Evolutionary conservation across 2,113 vertebrate species (phyloP), one percentile per base, ranked within the genome.

Genomic region (Jaculus jaculus): DNA sequence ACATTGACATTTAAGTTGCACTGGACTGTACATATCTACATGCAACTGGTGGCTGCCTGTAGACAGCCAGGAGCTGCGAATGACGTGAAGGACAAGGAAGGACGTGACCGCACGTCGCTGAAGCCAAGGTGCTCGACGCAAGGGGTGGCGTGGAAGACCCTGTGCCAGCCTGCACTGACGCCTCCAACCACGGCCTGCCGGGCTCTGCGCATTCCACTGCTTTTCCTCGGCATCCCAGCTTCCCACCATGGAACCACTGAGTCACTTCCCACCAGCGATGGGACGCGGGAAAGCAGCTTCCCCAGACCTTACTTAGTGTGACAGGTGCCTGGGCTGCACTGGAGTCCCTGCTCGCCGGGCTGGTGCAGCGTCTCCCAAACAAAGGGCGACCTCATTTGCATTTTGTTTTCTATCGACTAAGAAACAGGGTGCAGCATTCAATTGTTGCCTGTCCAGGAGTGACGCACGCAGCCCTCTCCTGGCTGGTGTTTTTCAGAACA

Each of bases 401-500:
- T 61, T 42, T 96, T 90, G 74, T 83, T 94, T 75, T 77, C 71
- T 82, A 30, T 80, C 39, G 28, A 68, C 79, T 87, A n/a, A 79
- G 92, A 94, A 96, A 87, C 94, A 84, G 9, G 97, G 92, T 93
- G 87, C 74, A 26, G 39, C 1, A 17, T 69, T 75, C 51, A 17
- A 37, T 66, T 4, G 90, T 75, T 75, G 74, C 91, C 79, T 34
- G 73, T 78, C 95, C 90, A 71, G 66, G 88, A 97, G 80, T 61
- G 95, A 91, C 73, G 95, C 60, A 39, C 80, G 81, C 84, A 65
- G 80, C 96, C 97, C 92, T 97, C 97, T 96, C 97, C 96, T 89
- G 96, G 96, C 94, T 96, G 96, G 91, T 96, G 84, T 96, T 97
- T 98, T 97, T 97, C 96, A 94, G 95, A 97, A 98, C 97, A 98